A percentile compares a stretch with the other conserved stretches of the same genome.
Conservation (phyloP, 1,140 invertebrate genomes). For the Muscidifurax raptorellus region DNA sequence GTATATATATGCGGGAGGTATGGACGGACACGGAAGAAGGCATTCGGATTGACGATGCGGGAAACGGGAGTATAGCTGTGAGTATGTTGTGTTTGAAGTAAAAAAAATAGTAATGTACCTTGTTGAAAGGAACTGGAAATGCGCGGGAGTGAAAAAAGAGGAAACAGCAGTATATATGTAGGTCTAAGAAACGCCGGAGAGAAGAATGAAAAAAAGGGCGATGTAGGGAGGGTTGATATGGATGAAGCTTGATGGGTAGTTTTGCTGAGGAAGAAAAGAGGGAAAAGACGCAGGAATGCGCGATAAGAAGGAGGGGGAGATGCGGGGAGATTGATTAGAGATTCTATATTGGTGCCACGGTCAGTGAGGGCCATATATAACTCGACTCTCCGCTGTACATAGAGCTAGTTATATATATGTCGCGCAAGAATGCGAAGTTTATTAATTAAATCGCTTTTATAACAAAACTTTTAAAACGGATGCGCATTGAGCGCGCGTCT, state of each 20-base stretch:
- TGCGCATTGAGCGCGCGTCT: too few species aligned
- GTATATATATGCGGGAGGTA: background rate
- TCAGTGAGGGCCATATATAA: background rate
- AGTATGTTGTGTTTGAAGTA: background rate
- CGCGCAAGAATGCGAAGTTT: too few species aligned
- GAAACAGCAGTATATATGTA: background rate
- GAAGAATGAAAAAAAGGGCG: background rate
- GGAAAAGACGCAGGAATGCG: background rate
- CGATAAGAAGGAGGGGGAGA: background rate
- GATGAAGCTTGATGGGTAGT: background rate
- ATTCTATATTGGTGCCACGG: conserved; percentile 22
- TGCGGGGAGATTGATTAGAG: conserved; percentile 1
- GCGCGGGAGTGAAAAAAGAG: too few species aligned
- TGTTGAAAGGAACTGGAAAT: too few species aligned
- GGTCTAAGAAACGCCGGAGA: background rate
- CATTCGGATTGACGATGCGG: too few species aligned
- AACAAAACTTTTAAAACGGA: too few species aligned
- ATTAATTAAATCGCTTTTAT: too few species aligned
- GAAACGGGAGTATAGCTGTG: too few species aligned
- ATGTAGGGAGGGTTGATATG: background rate
- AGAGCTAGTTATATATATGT: too few species aligned
- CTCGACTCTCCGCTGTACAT: background rate
- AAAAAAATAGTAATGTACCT: background rate
- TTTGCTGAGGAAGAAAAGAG: background rate
- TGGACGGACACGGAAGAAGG: background rate